Evolutionary conservation across 2,113 vertebrate genomes (phyloP), one percentile per base, ranked within the genome.

Genomic region (Lynx canadensis): DNA sequence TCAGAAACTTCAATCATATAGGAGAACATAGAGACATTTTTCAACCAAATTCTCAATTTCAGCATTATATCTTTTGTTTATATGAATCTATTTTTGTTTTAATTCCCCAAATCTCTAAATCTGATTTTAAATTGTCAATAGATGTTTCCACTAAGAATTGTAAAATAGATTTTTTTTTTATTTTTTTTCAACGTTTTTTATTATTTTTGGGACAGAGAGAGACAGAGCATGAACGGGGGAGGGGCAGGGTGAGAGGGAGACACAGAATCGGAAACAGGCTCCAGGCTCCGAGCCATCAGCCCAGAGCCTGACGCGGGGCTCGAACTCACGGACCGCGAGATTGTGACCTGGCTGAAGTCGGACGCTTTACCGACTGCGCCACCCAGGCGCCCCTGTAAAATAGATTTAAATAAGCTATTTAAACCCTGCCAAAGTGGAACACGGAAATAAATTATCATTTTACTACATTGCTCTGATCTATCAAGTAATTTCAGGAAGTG

Each of bases 401-500:
- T 15, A 19, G 7, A 33, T 36, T 86, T 11, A 21, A 41, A 74
- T 57, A 68, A 52, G 57, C 83, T 89, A 60, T 60, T 74, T 57
- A 87, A 91, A 69, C 4, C 27, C 7, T 89, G 6, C 12, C 9
- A 95, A 73, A 74, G 3, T 71, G 41, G 9, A 94, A 31, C 3
- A 90, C 41, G 25, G 52, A 23, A 18, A 94, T 60, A 60, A 63
- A 95, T 36, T 83, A 57, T 66, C 4, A 29, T 88, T 94, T 94
- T 50, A 87, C 78, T 66, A 3, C n/a, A n/a, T 81, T 23, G 41
- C 13, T 88, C 11, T 27, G 13, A 63, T 57, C 88, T 96, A 78
- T 63, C 33, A 86, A 84, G 9, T 81, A 33, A 76, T 94, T 97
- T 96, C 55, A 65, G 48, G 23, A 96, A 78, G 7, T 73, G 13